phyloP scores from a whole-genome alignment of 2,797 vertebrate genomes.

The Intellagama lesueurii region DNA sequence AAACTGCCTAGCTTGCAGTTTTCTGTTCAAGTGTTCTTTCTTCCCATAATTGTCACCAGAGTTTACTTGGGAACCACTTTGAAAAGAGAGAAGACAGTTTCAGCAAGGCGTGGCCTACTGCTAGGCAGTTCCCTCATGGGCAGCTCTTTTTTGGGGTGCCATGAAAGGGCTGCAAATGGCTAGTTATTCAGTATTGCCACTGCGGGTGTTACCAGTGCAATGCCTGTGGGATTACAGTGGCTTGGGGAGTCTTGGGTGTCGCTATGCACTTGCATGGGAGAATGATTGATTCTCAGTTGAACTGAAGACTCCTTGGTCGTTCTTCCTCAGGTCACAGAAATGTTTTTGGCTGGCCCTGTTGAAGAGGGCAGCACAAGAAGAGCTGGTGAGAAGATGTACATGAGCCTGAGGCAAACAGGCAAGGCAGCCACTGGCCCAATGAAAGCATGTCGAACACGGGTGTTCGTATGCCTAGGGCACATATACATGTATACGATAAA shows the following conservation, averaged over 20 bases:
- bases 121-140: not conserved
- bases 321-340: not conserved
- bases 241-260: not conserved
- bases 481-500: too few relatives aligned
- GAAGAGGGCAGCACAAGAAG: not conserved
- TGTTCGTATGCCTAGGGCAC: not conserved
- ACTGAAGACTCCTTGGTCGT: not conserved
- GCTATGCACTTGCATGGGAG: not conserved
- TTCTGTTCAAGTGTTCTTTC: not conserved
- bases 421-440: not conserved
- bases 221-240: not conserved
- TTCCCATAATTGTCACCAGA: not conserved
- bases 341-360: not conserved
- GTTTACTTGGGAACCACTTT: not conserved
- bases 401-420: not conserved
- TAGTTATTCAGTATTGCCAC: not conserved
- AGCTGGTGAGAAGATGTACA: not conserved
- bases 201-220: not conserved
- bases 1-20: not conserved
- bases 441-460: not conserved
- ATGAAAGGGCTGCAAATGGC: not conserved
- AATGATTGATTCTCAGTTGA: not conserved
- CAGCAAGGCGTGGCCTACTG: not conserved
- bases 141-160: not conserved
- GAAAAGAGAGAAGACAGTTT: not conserved